Evolutionary conservation across 1,140 invertebrate species (phyloP), one percentile per base, ranked within the genome.

Genomic region (Wiebesia pumilae): DNA sequence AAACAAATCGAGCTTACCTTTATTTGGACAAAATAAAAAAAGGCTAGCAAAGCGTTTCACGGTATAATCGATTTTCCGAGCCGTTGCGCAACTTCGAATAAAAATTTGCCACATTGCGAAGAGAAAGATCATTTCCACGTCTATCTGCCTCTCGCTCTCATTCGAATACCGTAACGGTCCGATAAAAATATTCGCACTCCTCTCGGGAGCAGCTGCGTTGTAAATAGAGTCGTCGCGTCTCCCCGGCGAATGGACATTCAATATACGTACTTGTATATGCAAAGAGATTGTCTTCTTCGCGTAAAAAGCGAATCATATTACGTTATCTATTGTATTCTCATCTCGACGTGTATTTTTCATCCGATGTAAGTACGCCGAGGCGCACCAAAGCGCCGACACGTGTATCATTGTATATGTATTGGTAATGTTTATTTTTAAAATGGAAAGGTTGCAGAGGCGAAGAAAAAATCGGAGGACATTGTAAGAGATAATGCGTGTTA

Each of bases 341-440:
- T 78, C 58, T 78, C 54, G 54, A 67, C 58, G 58, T 43, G 38
- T 38, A 83, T 24, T 54, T 58, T 83, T 73, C 21, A n/a, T 19
- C 30, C 58, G 24, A 27, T 54, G 27, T 10, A 10, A 21, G 24
- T 27, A 27, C 27, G 58, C 6, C 43, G 14, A 62, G 24, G 21
- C 3, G 58, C 54, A 10, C 3, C 24, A 62, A 47, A 47, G 43
- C 24, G 21, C 3, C 1, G 21, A 4, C 14, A 27, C 24, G 19
- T 27, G 47, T 73, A 54, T 62, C 21, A 40, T 77, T 84, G 69
- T 84, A 77, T 19, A 77, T 62, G 51, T 58, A 62, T 84, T 77
- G 51, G 69, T 40, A 78, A 54, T 84, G 40, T 84, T 84, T 78
- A 78, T 84, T 83, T 84, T 84, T 84, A 43, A 84, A 84, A 78